Conservation (phyloP, 2,797 vertebrate genomes). For the Alca torda region DNA sequence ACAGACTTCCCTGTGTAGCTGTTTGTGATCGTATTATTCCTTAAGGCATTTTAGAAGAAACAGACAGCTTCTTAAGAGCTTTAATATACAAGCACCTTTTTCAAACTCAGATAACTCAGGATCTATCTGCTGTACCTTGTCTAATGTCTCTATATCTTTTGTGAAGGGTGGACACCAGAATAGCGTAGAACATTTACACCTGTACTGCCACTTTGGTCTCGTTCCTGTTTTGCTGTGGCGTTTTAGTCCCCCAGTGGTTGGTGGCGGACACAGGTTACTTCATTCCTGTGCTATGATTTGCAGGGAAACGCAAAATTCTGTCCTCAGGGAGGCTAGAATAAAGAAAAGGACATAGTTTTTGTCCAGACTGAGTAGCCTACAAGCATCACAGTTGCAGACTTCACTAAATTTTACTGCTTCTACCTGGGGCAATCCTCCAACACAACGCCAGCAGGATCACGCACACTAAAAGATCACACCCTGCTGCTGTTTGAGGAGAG, state of each 20-base stretch:
- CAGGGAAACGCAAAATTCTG: neutral
- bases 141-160: neutral
- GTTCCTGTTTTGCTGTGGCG: neutral
- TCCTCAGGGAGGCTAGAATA: neutral
- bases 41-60: neutral
- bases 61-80: neutral
- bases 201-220: neutral
- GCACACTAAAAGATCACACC: neutral
- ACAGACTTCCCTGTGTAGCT: neutral
- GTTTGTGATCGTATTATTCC: neutral
- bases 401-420: neutral
- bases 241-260: neutral
- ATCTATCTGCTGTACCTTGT: neutral
- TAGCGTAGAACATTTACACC: rapidly evolving
- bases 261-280: neutral
- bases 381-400: neutral
- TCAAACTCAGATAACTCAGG: neutral
- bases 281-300: neutral
- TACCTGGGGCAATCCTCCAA: neutral
- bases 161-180: neutral
- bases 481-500: neutral
- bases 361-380: neutral
- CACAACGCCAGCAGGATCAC: neutral
- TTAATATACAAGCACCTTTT: neutral
- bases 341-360: neutral